Percentiles rank a stretch among this genome's conserved stretches.
Conservation (phyloP, 1,140 invertebrate species). For the Drosophila ambigua region DNA sequence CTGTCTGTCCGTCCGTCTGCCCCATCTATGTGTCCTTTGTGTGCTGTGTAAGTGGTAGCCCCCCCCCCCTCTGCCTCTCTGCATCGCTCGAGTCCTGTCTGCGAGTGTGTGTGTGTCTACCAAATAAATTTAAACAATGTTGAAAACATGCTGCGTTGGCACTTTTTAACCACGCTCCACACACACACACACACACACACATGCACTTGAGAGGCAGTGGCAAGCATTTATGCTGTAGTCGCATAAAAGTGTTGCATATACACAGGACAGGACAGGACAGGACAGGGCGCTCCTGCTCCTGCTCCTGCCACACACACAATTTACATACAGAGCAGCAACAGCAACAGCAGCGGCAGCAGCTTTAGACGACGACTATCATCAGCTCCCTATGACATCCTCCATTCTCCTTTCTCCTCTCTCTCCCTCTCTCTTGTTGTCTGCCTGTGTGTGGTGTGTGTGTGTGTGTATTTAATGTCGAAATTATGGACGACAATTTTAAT, state of each 20-base stretch:
- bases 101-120: conserved; percentile 49
- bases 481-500: conserved; percentile 83
- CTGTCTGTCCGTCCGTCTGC: conserved; percentile 6
- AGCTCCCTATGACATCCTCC: too few species aligned
- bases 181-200: conserved; percentile 40
- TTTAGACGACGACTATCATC: conserved; percentile 6
- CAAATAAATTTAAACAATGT: conserved; percentile 82
- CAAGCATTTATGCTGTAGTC: conserved; percentile 75
- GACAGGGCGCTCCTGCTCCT: conserved; percentile 13
- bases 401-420: too few species aligned
- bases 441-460: conserved; percentile 36
- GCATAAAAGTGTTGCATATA: conserved; percentile 72
- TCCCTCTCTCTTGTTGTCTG: conserved; percentile 1
- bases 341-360: conserved; percentile 8
- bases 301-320: conserved; percentile 52
- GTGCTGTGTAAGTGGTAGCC: neutral
- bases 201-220: conserved; percentile 31
- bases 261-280: conserved; percentile 24
- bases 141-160: conserved; percentile 82
- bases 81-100: neutral
- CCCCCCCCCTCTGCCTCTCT: too few species aligned
- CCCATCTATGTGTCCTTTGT: conserved; percentile 40
- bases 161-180: conserved; percentile 77
- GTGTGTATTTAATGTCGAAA: conserved; percentile 81
- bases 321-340: conserved; percentile 50